Evolutionary conservation across 1,140 invertebrate species (phyloP).

Genomic region (Drosophila murphyi): DNA sequence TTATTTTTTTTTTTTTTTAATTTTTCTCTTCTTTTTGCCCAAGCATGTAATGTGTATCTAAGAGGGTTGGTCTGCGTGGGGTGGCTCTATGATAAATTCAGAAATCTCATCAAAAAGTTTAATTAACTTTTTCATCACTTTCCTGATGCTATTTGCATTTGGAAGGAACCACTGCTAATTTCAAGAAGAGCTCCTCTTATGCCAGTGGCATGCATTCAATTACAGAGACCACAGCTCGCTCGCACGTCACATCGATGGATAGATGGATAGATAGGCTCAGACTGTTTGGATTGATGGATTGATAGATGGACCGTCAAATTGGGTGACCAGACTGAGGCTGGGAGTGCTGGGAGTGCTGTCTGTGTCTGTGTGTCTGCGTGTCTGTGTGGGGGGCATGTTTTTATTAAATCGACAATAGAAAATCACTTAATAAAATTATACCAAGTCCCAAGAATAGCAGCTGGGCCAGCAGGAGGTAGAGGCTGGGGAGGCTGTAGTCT

Average conservation of each 20-base stretch:
- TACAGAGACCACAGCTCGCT: conserved; percentile 45
- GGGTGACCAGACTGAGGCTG: background rate
- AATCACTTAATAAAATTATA: conserved; percentile 72
- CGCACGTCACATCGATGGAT: conserved; percentile 22
- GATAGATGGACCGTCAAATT: conserved; percentile 10
- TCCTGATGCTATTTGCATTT: conserved; percentile 73
- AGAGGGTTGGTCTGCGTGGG: background rate
- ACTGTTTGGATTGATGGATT: conserved; percentile 19
- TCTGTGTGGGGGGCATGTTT: background rate
- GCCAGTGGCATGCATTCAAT: conserved; percentile 62
- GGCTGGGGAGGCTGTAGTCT: background rate
- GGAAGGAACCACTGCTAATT: conserved; percentile 50
- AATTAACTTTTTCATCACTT: conserved; percentile 83
- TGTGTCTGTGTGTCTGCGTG: too few species aligned
- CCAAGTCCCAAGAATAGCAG: conserved; percentile 19
- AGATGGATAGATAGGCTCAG: conserved; percentile 8
- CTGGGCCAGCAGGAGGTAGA: background rate
- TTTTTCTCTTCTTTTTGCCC: conserved; percentile 13
- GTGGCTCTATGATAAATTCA: conserved; percentile 53
- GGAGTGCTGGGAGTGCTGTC: background rate
- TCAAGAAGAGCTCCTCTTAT: conserved; percentile 22
- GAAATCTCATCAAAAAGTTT: conserved; percentile 82
- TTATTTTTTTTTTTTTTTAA: background rate
- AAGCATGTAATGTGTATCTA: conserved; percentile 24
- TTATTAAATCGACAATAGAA: conserved; percentile 61